Evolutionary conservation across 2,113 vertebrate species (phyloP), one percentile per base, ranked within the genome.

Genomic region (Sapajus apella): DNA sequence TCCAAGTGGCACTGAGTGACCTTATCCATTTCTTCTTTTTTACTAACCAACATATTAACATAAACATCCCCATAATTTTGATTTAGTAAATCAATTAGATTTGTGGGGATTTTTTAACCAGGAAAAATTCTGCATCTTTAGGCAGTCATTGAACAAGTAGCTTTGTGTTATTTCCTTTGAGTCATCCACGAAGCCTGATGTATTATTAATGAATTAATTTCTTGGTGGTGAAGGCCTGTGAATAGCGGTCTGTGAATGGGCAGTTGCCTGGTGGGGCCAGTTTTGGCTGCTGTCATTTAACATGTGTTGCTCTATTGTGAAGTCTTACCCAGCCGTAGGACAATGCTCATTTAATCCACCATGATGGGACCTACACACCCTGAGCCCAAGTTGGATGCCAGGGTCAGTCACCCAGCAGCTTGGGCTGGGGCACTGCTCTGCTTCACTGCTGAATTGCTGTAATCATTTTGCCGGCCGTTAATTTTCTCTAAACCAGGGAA

Each of bases 271-370:
- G 97, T 98, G 98, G 98, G 97, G 87, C 97, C 97, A 88, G 50
- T 91, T 96, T 97, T 97, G 97, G 96, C 97, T 95, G 92, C 97
- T 91, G 91, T 94, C 97, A 96, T 93, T 98, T 97, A 98, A 77
- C 97, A 98, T 98, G 98, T 98, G 98, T 97, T 98, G 97, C 95
- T 97, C 97, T 95, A 12, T 0, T 95, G 97, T 61, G 94, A 95
- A 97, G 98, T 97, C 92, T 45, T 95, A 90, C 87, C 97, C 97
- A 96, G 97, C 98, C 96, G 27, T 93, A 82, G 97, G 98, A 97
- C 96, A 96, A 66, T 40, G 72, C 96, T 98, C 97, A 2, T 97
- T 98, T 98, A 92, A 98, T 92, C 98, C 91, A 37, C 97, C 94
- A 21, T 81, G 96, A 30, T 94, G 94, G 90, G 97, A 81, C 93